Conservation (phyloP, 2,113 vertebrate genomes). For the Macquaria australasica region DNA sequence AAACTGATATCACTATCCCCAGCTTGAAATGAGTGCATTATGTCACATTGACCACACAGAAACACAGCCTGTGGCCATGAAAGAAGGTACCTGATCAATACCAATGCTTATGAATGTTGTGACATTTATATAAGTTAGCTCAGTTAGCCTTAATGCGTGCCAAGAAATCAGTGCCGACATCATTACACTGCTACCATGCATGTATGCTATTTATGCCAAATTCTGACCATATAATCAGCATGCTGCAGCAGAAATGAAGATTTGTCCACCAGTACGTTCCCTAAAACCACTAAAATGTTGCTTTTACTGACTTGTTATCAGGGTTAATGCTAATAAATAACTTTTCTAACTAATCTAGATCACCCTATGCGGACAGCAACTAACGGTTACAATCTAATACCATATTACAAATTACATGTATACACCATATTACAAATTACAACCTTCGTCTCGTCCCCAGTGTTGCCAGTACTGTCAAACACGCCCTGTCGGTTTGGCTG, state of each 20-base stretch:
- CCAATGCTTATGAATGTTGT: neutral
- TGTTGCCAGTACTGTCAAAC: conserved; percentile 97
- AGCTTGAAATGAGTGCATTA: neutral
- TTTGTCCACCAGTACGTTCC: too few relatives aligned
- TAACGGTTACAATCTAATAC: too few relatives aligned
- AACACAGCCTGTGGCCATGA: neutral
- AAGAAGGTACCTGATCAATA: neutral
- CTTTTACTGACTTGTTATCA: too few relatives aligned
- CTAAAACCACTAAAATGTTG: too few relatives aligned
- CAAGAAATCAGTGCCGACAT: neutral
- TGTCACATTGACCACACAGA: neutral
- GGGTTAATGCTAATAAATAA: too few relatives aligned
- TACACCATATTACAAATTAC: too few relatives aligned
- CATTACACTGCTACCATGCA: neutral
- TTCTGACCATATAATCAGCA: neutral
- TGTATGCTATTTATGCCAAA: neutral
- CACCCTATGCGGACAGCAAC: too few relatives aligned
- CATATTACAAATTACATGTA: too few relatives aligned
- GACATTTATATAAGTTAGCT: neutral
- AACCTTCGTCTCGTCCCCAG: conserved; percentile 73
- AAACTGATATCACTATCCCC: neutral
- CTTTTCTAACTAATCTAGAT: too few relatives aligned
- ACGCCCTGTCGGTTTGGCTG: conserved; percentile 96
- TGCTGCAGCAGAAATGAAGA: too few relatives aligned
- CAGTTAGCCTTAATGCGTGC: neutral